Conservation (phyloP, 2,797 vertebrate genomes). For the Chiloscyllium punctatum region DNA sequence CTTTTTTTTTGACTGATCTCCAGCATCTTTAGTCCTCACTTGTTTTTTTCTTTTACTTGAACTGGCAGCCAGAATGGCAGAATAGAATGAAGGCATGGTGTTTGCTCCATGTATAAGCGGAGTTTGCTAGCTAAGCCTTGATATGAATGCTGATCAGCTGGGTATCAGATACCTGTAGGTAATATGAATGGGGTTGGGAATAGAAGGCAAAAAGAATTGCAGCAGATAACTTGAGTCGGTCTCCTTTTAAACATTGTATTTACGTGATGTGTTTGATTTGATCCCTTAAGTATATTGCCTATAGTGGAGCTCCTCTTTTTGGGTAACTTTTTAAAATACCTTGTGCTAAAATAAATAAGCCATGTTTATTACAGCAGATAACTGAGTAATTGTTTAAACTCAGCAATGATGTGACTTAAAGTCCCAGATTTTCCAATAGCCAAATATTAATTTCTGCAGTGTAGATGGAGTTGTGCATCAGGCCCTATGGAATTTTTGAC, state of each 20-base stretch:
- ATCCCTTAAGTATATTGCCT: no score
- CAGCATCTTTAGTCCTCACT: no score
- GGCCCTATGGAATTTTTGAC: no score
- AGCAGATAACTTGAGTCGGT: neutral
- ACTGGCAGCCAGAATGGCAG: neutral
- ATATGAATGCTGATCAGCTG: neutral
- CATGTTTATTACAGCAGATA: neutral
- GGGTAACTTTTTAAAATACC: neutral
- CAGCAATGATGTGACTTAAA: neutral
- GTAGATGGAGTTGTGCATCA: no score
- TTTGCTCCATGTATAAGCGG: neutral
- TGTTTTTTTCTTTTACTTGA: neutral
- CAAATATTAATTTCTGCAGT: no score
- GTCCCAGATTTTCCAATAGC: no score
- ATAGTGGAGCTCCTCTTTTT: neutral
- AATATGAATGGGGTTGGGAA: neutral
- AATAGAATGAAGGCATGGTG: neutral
- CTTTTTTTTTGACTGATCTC: no score
- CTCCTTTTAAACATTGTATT: neutral
- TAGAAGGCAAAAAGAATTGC: neutral
- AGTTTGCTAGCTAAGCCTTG: neutral
- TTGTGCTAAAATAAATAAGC: neutral
- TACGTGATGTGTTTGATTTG: neutral
- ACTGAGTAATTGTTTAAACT: neutral
- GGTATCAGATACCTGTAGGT: neutral